Base-by-base conservation (phyloP, 1,140 invertebrate genomes). In the Habropoda laboriosa region DNA sequence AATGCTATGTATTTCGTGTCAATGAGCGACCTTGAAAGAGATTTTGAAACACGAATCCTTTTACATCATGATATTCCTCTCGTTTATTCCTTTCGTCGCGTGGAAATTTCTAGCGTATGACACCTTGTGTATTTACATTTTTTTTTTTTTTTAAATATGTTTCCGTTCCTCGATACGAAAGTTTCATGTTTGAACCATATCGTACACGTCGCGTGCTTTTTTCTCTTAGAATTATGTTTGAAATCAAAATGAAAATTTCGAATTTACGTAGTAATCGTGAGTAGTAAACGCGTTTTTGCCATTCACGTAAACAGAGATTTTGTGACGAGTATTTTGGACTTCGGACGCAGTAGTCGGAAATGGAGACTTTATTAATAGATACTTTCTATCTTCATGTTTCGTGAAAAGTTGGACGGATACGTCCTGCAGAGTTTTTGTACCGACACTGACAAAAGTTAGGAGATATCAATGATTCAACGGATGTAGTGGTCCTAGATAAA, bases 391-490 rank as follows among this genome's bases (percentile, higher is more conserved):
- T 73, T 30, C 38, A 27, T 73, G 21, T 30, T 63, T 63, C 58
- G 32, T 35, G 47, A 47, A 63, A 72, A 72, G 47, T 73, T 57
- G 58, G 30, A 73, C 77, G 47, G 68, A 79, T 84, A 85, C 40
- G 38, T 38, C 51, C 27, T 24, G 51, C 32, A 10, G 27, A 51
- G 24, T 35, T 40, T 68, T 60, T 66, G 24, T 27, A 66, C 30
- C 12, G 49, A 24, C 49, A 42, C n/a, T 77, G 74, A 85, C 53
- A 78, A 78, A 80, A 76, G 66, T 42, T 30, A 53, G 47, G 47
- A 82, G 80, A 80, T 86, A 86, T 16, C 42, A 67, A 60, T 81
- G 64, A 88, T 90, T 90, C 88, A 90, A 90, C 73, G 90, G 87
- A 90, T 89, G 86, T 86, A 73, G 49, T 55, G 63, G 79, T 83